Evolutionary conservation across 1,140 invertebrate species (phyloP), one percentile per base, ranked within the genome.

Genomic region (Lethrus apterus): DNA sequence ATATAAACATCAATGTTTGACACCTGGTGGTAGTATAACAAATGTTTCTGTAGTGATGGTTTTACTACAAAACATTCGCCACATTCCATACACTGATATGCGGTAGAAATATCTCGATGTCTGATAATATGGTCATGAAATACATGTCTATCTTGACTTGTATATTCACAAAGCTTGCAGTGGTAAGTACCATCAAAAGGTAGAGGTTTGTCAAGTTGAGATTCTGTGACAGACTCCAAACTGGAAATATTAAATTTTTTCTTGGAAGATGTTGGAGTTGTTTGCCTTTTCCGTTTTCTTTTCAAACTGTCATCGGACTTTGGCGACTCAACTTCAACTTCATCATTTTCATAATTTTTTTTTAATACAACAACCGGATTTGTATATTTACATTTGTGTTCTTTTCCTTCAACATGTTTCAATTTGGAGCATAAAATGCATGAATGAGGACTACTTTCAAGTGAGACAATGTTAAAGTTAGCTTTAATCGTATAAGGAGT

Each of bases 11-110:
- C 70, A 9, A 71, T 67, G 67, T 81, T 66, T 2, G 60, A 55
- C 38, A 83, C 74, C 19, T 68, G 63, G 57, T 83, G 80, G 51
- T 70, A 73, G 26, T 79, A 70, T 45, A 74, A 64, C 5, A 83
- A 63, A 64, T 83, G 80, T 62, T 76, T 82, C 4, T 74, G 69
- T 42, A 83, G 69, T 31, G 78, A 78, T 3, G 75, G 73, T 46
- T 74, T 76, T 1, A 79, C 79, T 10, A 78, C 75, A 57, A 82
- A 82, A 60, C 78, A 79, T 47, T 78, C 70, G 1, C 79, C 80
- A 56, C 80, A 83, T 57, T 83, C 80, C 58, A 80, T 64, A 55
- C 80, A 83, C 43, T 81, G 71, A 55, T 77, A 80, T 31, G 74
- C 70, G 42, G 70, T 76, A 15, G 69, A 73, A 8, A 74, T 69